Evolutionary conservation across 2,888 invertebrate species (phyloP).

Genomic region (Halictus quadricinctus): DNA sequence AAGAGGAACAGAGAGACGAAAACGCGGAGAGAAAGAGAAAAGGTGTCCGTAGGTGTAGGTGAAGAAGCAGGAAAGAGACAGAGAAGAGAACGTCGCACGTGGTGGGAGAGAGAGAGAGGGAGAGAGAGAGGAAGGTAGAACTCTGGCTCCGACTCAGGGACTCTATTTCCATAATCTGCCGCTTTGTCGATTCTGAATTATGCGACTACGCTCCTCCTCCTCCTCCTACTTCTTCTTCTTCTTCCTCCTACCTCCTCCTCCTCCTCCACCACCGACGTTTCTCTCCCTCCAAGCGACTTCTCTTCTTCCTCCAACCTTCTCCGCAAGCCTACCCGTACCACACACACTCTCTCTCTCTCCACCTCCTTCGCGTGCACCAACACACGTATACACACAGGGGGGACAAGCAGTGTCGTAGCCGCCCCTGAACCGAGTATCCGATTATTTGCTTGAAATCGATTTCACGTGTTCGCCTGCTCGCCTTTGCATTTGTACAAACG

Average conservation of each 20-base stretch:
- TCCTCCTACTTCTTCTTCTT: conserved; percentile 57
- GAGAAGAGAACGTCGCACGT: conserved; percentile 33
- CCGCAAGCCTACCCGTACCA: conserved; percentile 37
- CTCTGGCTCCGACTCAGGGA: conserved; percentile 78
- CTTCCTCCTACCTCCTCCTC: conserved; percentile 36
- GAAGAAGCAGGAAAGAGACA: conserved; percentile 39
- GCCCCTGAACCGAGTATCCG: conserved; percentile 78
- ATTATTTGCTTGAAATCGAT: conserved; percentile 82
- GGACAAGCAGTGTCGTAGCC: conserved; percentile 53
- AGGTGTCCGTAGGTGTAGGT: conserved; percentile 40
- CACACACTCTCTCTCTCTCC: conserved; percentile 26
- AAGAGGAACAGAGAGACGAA: conserved; percentile 45
- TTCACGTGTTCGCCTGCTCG: conserved; percentile 79
- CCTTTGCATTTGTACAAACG: conserved; percentile 74
- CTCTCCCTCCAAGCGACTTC: conserved; percentile 49
- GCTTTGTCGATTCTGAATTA: conserved; percentile 83
- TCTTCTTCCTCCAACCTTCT: conserved; percentile 50
- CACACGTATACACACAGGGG: conserved; percentile 31
- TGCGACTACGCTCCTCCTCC: conserved; percentile 78
- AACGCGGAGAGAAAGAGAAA: conserved; percentile 39
- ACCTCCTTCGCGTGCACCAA: conserved; percentile 42
- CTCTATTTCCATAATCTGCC: conserved; percentile 83
- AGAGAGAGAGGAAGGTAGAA: conserved; percentile 58
- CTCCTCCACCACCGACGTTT: conserved; percentile 18
- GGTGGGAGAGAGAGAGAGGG: conserved; percentile 45